Evolutionary conservation across 1,140 invertebrate genomes (phyloP).

Genomic region (Hypothenemus hampei): DNA sequence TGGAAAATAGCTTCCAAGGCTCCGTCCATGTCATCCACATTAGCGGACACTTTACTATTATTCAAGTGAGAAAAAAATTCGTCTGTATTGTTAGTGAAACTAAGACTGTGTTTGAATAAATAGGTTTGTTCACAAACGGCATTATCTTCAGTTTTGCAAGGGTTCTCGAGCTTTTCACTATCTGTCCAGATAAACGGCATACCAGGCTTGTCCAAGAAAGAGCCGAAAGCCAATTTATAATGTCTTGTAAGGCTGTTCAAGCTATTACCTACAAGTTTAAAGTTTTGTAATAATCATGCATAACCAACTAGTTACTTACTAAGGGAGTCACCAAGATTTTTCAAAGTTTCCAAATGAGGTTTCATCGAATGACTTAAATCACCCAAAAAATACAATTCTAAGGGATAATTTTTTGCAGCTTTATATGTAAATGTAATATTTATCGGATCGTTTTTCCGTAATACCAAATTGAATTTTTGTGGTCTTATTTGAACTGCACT

Average conservation of each 20-base stretch:
- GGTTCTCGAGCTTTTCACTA: slow-evolving; percentile 30
- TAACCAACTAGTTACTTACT: slow-evolving; percentile 8
- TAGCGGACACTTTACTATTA: slow-evolving; percentile 49
- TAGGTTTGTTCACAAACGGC: slow-evolving; percentile 23
- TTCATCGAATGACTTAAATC: slow-evolving; percentile 87
- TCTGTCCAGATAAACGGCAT: slow-evolving; percentile 55
- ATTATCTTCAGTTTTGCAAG: slow-evolving; percentile 29
- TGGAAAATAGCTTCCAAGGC: slow-evolving; percentile 61
- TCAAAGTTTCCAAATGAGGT: slow-evolving; percentile 77
- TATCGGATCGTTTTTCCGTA: slow-evolving; percentile 27
- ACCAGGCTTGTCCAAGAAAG: slow-evolving; percentile 41
- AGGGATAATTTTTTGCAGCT: slow-evolving; percentile 73
- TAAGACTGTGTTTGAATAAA: slow-evolving; percentile 38
- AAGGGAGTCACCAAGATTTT: slow-evolving; percentile 65
- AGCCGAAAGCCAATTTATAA: slow-evolving; percentile 71
- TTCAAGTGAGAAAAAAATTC: slow-evolving; percentile 36
- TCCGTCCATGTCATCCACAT: slow-evolving; percentile 57
- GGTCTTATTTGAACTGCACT: slow-evolving; percentile 29
- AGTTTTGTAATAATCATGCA: slow-evolving; percentile 44
- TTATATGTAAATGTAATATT: slow-evolving; percentile 38
- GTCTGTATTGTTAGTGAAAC: slow-evolving; percentile 36
- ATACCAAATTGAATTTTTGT: slow-evolving; percentile 20
- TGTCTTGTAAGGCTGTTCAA: slow-evolving; percentile 62
- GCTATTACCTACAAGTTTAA: slow-evolving; percentile 11
- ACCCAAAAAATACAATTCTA: slow-evolving; percentile 92